A percentile compares a stretch with the other conserved stretches of the same genome.
Evolutionary conservation across 2,113 vertebrate species (phyloP).

Genomic region (Saccopteryx bilineata): DNA sequence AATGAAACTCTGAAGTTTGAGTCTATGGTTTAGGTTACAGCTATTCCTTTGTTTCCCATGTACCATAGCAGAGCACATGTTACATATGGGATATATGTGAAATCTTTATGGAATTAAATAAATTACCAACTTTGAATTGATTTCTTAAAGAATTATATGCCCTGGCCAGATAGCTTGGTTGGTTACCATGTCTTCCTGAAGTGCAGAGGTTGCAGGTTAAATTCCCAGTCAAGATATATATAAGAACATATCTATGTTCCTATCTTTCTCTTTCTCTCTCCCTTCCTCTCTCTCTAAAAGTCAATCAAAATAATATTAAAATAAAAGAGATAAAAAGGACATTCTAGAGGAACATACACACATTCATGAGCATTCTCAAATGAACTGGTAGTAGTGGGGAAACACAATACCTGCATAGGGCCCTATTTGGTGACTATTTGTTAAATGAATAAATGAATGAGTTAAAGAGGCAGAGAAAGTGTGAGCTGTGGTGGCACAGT

Average conservation of each 20-base stretch:
- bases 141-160: not conserved
- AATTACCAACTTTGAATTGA: not conserved
- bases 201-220: too few relatives aligned
- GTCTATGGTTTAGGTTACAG: not conserved
- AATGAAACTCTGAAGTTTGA: slow-evolving; percentile 34
- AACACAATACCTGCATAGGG: not conserved
- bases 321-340: too few relatives aligned
- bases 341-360: not conserved
- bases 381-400: not conserved
- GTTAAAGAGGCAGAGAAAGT: not conserved
- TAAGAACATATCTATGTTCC: too few relatives aligned
- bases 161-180: too few relatives aligned
- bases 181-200: too few relatives aligned
- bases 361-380: not conserved
- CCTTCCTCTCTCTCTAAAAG: too few relatives aligned
- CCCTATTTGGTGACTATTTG: not conserved
- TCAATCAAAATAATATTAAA: too few relatives aligned
- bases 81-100: not conserved
- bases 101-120: slow-evolving; percentile 54
- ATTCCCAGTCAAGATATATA: too few relatives aligned
- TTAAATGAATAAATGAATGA: slow-evolving; percentile 57
- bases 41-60: not conserved
- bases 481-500: too few relatives aligned
- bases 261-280: too few relatives aligned
- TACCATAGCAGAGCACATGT: not conserved